Conservation (phyloP, 1,140 invertebrate genomes). For the Pygmarrhopalites habei region DNA sequence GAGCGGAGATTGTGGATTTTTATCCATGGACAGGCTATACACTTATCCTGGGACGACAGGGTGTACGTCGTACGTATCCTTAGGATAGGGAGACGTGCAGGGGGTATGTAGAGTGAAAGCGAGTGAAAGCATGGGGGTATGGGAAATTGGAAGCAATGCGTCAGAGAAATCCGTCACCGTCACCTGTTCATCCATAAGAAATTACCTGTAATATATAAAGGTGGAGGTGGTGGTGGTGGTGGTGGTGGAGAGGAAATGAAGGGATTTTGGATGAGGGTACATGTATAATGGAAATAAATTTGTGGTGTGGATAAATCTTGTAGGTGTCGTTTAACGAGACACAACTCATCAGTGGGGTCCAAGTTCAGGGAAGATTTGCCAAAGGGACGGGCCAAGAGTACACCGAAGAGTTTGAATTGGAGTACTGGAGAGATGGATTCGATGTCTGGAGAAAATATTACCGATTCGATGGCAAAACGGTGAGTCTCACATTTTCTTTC, state of each 20-base stretch:
- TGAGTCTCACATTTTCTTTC: constrained; percentile 42
- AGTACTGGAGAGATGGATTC: constrained; percentile 62
- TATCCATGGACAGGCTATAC: too few relatives aligned
- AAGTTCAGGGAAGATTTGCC: constrained; percentile 71
- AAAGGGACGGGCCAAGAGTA: constrained; percentile 68
- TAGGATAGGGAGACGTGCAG: too few relatives aligned
- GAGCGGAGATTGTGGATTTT: too few relatives aligned
- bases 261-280: not conserved
- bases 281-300: constrained; percentile 11
- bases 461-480: constrained; percentile 56
- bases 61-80: too few relatives aligned
- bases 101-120: too few relatives aligned
- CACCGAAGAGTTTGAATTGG: constrained; percentile 63
- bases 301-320: not conserved
- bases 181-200: not conserved
- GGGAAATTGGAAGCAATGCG: not conserved
- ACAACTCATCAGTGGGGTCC: constrained; percentile 62
- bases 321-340: constrained; percentile 62
- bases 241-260: not conserved
- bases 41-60: too few relatives aligned
- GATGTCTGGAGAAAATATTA: constrained; percentile 57
- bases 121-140: not conserved
- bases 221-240: not conserved
- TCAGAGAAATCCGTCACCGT: not conserved
- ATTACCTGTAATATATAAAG: not conserved